Evolutionary conservation across 30 jellyfish, hydroid and myxozoan species (phyloP).

Genomic region (Clytia hemisphaerica): DNA sequence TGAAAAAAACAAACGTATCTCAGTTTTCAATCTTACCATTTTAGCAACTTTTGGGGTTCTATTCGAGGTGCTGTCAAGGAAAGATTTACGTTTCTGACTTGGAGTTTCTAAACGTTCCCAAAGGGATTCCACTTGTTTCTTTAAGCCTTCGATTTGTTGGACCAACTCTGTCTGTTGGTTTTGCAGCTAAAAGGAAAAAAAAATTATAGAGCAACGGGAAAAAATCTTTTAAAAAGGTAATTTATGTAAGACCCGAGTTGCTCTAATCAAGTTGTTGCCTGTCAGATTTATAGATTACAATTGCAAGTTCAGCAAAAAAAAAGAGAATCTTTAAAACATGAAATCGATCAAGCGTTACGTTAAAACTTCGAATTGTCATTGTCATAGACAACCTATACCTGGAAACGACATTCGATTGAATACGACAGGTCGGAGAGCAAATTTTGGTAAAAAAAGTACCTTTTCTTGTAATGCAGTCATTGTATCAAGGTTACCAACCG

Average conservation of each 20-base stretch:
- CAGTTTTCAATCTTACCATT: constrained; percentile 35
- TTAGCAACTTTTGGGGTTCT: constrained; percentile 77
- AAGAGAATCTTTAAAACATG: too few relatives aligned
- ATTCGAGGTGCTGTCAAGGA: constrained; percentile 15
- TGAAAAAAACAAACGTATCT: not conserved
- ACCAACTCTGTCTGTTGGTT: constrained; percentile 50
- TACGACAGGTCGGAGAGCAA: too few relatives aligned
- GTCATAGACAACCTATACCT: too few relatives aligned
- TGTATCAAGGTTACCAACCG: constrained; percentile 55
- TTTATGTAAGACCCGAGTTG: too few relatives aligned
- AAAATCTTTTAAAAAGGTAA: not conserved
- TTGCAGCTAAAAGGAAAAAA: constrained; percentile 54
- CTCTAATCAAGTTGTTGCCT: too few relatives aligned
- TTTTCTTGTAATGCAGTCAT: constrained; percentile 49
- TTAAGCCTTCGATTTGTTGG: constrained; percentile 68
- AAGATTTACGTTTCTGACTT: constrained; percentile 42
- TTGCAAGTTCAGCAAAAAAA: too few relatives aligned
- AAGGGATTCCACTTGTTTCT: constrained; percentile 55
- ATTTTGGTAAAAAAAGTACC: constrained; percentile 24
- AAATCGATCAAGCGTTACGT: too few relatives aligned
- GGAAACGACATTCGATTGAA: too few relatives aligned
- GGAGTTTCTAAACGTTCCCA: constrained; percentile 78
- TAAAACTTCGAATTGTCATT: too few relatives aligned
- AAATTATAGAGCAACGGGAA: not conserved
- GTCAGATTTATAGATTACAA: too few relatives aligned